Evolutionary conservation across 2,888 invertebrate species (phyloP).

Genomic region (Tachina grossa): DNA sequence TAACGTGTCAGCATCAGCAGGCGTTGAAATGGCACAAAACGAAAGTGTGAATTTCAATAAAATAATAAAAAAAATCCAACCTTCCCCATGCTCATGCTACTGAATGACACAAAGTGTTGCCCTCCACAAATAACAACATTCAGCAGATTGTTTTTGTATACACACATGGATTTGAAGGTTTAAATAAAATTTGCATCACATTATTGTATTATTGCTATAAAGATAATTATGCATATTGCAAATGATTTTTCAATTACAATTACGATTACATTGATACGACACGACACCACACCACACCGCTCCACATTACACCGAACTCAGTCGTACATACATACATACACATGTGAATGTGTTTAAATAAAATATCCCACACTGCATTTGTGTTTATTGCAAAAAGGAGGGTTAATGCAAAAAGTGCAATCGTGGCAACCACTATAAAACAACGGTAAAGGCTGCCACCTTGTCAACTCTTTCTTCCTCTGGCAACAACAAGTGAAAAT

Average conservation of each 20-base stretch:
- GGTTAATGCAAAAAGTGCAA: slow-evolving; percentile 57
- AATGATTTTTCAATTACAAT: slow-evolving; percentile 81
- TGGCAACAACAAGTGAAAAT: slow-evolving; percentile 57
- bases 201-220: slow-evolving; percentile 75
- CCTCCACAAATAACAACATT: slow-evolving; percentile 9
- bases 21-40: slow-evolving; percentile 79
- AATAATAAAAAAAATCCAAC: slow-evolving; percentile 45
- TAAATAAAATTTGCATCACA: slow-evolving; percentile 76
- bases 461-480: slow-evolving; percentile 31
- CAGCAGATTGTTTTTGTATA: slow-evolving; percentile 1
- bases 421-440: slow-evolving; percentile 44
- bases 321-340: not conserved
- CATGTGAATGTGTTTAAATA: not conserved
- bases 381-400: slow-evolving; percentile 35
- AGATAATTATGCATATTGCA: slow-evolving; percentile 81
- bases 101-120: slow-evolving; percentile 19
- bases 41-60: slow-evolving; percentile 76
- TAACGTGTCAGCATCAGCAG: slow-evolving; percentile 78
- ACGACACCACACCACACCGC: slow-evolving; percentile 66
- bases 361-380: slow-evolving; percentile 20
- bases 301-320: not conserved
- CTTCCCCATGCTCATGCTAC: not conserved
- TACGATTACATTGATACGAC: slow-evolving; percentile 76
- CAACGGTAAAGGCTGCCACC: slow-evolving; percentile 25
- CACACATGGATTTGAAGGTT: slow-evolving; percentile 61